Percentiles rank a stretch among this genome's conserved stretches.
These are phyloP conservation scores for Leucozona laternaria DNA, from an alignment of 2,888 invertebrate genomes.

Conservation along the genomic window DNA sequence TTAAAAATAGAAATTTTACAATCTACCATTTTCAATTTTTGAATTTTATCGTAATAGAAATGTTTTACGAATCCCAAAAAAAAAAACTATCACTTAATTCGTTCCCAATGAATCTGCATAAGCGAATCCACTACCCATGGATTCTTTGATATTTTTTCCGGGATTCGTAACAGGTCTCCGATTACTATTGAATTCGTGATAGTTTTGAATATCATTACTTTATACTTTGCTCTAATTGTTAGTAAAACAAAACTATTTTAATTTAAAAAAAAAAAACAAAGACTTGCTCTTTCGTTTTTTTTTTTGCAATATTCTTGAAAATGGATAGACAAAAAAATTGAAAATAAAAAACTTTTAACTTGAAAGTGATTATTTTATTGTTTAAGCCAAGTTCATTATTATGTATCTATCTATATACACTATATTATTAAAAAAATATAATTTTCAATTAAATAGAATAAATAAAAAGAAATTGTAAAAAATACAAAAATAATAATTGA, in stretches of 20 bases:
- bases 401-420: conserved; percentile 45
- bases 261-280: conserved; percentile 13
- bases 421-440: conserved; percentile 36
- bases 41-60: no score
- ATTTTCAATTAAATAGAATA: conserved; percentile 65
- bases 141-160: no score
- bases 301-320: conserved; percentile 58
- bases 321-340: conserved; percentile 33
- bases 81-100: no score
- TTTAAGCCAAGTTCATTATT: conserved; percentile 55
- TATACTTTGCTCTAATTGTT: conserved; percentile 2
- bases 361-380: conserved; percentile 56
- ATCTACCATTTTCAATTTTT: conserved; percentile 25
- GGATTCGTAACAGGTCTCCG: no score
- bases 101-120: no score
- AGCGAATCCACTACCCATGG: no score
- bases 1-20: conserved; percentile 7
- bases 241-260: conserved; percentile 17
- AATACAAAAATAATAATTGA: not conserved
- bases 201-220: conserved; percentile 7
- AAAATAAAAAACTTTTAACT: conserved; percentile 39
- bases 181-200: no score
- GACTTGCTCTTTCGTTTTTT: not conserved
- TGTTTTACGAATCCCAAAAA: no score
- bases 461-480: conserved; percentile 54